These are phyloP conservation scores for Oedothorax gibbosus DNA, from an alignment of 1,140 invertebrate genomes.

Conservation along the genomic window DNA sequence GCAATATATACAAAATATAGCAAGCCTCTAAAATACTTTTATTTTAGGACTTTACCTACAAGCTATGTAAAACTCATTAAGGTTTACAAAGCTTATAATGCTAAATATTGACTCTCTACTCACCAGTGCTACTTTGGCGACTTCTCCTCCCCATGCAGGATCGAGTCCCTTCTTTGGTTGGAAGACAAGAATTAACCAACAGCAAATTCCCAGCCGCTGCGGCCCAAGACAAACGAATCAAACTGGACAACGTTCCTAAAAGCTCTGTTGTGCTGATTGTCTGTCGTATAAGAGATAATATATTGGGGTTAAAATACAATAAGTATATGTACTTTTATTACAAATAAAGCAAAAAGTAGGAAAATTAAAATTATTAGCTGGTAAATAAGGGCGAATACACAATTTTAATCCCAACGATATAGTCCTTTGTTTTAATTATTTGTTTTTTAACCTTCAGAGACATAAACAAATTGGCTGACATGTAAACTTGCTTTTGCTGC, in stretches of 20 bases:
- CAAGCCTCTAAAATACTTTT: background rate
- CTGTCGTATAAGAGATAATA: slow-evolving; percentile 62
- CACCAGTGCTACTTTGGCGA: slow-evolving; percentile 71
- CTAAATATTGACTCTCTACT: background rate
- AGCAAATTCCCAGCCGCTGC: slow-evolving; percentile 71
- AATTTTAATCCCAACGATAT: too few relatives aligned
- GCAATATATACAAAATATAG: too few relatives aligned
- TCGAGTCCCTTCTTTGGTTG: slow-evolving; percentile 66
- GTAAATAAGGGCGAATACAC: too few relatives aligned
- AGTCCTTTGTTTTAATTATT: too few relatives aligned
- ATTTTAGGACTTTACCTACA: background rate
- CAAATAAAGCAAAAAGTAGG: background rate
- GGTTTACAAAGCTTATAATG: background rate
- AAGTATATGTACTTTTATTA: background rate
- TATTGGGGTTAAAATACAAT: background rate
- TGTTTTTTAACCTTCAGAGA: too few relatives aligned
- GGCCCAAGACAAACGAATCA: slow-evolving; percentile 72
- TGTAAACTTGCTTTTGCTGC: too few relatives aligned
- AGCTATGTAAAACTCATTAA: background rate
- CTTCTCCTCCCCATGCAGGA: slow-evolving; percentile 65
- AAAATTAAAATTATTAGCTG: background rate
- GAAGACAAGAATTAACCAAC: slow-evolving; percentile 67
- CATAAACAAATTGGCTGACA: too few relatives aligned
- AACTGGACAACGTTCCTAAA: slow-evolving; percentile 70
- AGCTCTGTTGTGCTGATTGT: slow-evolving; percentile 69